phyloP scores from a whole-genome alignment of 2,888 invertebrate species.

The Folsomia manolachei region DNA sequence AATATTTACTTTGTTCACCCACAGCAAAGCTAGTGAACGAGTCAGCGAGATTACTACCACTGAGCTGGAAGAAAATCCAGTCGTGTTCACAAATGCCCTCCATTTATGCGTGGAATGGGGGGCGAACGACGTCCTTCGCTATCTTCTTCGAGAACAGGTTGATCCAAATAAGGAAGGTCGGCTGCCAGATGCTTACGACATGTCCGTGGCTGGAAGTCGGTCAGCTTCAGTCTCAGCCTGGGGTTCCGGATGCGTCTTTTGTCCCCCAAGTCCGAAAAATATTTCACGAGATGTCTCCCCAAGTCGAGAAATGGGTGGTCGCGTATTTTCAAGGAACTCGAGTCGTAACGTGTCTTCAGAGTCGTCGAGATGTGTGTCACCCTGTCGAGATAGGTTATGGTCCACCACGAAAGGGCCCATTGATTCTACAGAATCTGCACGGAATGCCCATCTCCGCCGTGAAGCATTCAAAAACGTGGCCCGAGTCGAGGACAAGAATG shows the following conservation, averaged over 20 bases:
- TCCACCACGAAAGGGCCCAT: slow-evolving; percentile 43
- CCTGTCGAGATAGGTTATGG: slow-evolving; percentile 49
- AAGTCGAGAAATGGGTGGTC: slow-evolving; percentile 48
- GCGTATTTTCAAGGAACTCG: slow-evolving; percentile 50
- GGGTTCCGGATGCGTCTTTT: slow-evolving; percentile 51
- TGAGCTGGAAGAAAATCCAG: slow-evolving; percentile 54
- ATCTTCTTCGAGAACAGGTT: slow-evolving; percentile 59
- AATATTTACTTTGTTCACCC: too few relatives aligned
- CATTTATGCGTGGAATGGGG: slow-evolving; percentile 60
- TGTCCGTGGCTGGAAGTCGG: slow-evolving; percentile 50
- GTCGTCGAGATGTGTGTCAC: slow-evolving; percentile 50
- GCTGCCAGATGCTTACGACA: slow-evolving; percentile 51
- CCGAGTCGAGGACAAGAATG: slow-evolving; percentile 46
- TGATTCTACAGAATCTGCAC: slow-evolving; percentile 16
- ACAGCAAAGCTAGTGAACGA: slow-evolving; percentile 48
- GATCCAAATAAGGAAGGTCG: slow-evolving; percentile 61
- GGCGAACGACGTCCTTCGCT: slow-evolving; percentile 58
- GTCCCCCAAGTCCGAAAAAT: slow-evolving; percentile 50
- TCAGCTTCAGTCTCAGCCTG: slow-evolving; percentile 50
- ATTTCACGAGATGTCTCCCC: slow-evolving; percentile 50
- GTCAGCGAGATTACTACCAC: slow-evolving; percentile 51
- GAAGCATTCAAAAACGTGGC: slow-evolving; percentile 50
- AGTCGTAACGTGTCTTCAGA: slow-evolving; percentile 50
- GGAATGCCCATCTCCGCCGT: slow-evolving; percentile 48
- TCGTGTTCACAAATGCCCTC: slow-evolving; percentile 59